Base-by-base conservation (phyloP, 1,140 invertebrate genomes). In the Brachionus sp. region DNA sequence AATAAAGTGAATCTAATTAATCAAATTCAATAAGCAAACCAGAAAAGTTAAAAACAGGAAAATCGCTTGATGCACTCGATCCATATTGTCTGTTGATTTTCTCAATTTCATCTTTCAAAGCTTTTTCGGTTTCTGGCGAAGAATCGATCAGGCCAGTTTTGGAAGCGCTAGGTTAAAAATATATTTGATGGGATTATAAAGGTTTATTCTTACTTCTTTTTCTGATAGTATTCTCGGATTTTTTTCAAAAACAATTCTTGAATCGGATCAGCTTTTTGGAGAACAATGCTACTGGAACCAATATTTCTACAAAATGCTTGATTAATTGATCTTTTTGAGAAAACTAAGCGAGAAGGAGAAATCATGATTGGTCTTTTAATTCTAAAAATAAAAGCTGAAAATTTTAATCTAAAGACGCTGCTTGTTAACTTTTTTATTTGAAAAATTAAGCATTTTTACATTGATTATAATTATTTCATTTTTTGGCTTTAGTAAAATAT, bases 121-220 rank as follows among this genome's bases (percentile, higher is more conserved):
- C 62, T 29, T 80, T 80, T 80, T 80, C 46, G 12, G 77, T 44
- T 80, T 80, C 37, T 39, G 77, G 77, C 13, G 77, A 80, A 33
- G 77, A 80, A 80, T 80, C 77, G 35, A 80, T 53, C 12, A 80
- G 42, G 33, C 77, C 77, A 35, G 77, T 80, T 53, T 80, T 80
- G 0, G 77, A 80, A 23, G 77, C 77, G 9, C 77, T 78, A 13
- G 2, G 33, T 13, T 46, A 46, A 7, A 64, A 25, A 64, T 25
- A 25, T 12, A 64, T 25, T 64, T 46, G 2, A 12, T 46, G 12
- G 5, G 5, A n/a, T 5, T 50, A n/a, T 7, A 75, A 42, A 42
- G 3, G 4, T 73, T 44, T 13, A 37, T 25, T 53, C 35, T 37
- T n/a, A 78, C 77, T 19, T 80, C 25, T 80, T 80, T 25, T 80